phyloP scores from a whole-genome alignment of 1,140 invertebrate species.

The Brachionus rotundiformis region DNA sequence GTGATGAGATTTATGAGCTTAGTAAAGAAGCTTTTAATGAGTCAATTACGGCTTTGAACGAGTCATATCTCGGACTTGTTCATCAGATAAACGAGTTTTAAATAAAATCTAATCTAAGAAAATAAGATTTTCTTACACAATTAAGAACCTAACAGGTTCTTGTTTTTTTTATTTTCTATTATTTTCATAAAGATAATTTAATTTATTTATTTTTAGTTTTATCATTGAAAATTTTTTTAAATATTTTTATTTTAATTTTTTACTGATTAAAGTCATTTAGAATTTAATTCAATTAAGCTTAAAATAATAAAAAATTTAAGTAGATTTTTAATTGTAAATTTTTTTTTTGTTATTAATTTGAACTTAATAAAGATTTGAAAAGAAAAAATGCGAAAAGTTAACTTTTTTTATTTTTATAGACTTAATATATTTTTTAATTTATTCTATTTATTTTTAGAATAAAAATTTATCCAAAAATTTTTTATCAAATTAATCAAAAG shows the following conservation, averaged over 20 bases:
- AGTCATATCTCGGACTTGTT: constrained; percentile 13
- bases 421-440: background rate
- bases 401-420: background rate
- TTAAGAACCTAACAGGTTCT: background rate
- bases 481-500: no score
- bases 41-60: background rate
- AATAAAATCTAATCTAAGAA: background rate
- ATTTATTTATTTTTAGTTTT: background rate
- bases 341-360: background rate
- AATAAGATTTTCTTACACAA: background rate
- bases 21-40: constrained; percentile 22
- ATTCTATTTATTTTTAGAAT: background rate
- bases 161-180: background rate
- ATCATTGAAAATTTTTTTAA: background rate
- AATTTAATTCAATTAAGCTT: background rate
- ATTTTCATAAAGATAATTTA: no score
- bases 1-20: constrained; percentile 40
- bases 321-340: background rate
- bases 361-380: background rate
- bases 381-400: background rate
- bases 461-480: no score
- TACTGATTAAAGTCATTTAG: background rate
- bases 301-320: background rate
- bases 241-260: background rate
- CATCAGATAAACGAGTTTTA: background rate